phyloP scores from a whole-genome alignment of 2,888 invertebrate genomes.

The Thymelicus lineola region DNA sequence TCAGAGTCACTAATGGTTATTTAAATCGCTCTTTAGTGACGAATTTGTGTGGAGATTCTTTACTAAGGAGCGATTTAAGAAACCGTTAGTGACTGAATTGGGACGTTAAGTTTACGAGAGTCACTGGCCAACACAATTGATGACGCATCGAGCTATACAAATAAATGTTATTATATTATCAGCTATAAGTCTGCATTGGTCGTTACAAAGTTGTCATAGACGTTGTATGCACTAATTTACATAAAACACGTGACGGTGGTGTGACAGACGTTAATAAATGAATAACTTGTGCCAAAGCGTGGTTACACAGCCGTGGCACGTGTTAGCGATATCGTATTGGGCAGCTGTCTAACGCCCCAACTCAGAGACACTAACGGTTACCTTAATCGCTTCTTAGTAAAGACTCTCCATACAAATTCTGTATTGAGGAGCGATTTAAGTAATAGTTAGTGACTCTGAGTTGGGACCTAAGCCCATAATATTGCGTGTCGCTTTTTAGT shows the following conservation, averaged over 20 bases:
- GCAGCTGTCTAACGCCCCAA: slow-evolving; percentile 8
- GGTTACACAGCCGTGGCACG: slow-evolving; percentile 39
- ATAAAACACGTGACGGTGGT: slow-evolving; percentile 51
- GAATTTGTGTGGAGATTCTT: too few species aligned
- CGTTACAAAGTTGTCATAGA: slow-evolving; percentile 2
- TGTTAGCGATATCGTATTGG: slow-evolving; percentile 14
- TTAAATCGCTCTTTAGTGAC: too few species aligned
- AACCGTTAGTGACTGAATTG: too few species aligned
- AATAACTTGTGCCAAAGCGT: slow-evolving; percentile 60
- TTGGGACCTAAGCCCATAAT: too few species aligned
- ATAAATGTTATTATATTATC: neutral
- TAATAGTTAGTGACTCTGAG: too few species aligned
- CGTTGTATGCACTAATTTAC: slow-evolving; percentile 26
- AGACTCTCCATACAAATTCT: too few species aligned
- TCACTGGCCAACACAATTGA: neutral
- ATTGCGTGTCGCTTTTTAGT: neutral
- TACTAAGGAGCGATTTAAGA: too few species aligned
- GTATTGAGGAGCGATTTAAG: too few species aligned
- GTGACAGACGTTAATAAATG: slow-evolving; percentile 57
- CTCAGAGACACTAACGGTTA: too few species aligned
- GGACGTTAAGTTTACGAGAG: too few species aligned
- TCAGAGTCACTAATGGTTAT: too few species aligned
- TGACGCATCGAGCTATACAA: neutral
- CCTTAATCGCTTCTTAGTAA: too few species aligned
- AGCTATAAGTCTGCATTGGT: neutral